Percentiles rank a stretch among this genome's conserved stretches.
These are phyloP conservation scores for Danaus melanippus DNA, from an alignment of 1,140 invertebrate species.

Conservation along the genomic window DNA sequence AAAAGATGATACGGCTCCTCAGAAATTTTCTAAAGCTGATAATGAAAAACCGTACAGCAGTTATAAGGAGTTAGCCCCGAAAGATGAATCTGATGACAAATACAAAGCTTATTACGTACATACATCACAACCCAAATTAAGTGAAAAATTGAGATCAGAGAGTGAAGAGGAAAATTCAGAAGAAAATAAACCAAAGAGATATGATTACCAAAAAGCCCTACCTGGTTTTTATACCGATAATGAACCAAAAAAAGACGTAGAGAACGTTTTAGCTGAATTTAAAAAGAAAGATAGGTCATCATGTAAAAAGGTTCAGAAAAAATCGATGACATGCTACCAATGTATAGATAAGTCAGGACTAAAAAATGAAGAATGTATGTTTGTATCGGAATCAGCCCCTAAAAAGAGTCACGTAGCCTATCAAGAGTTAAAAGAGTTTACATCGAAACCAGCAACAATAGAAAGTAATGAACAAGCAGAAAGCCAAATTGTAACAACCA, in stretches of 20 bases:
- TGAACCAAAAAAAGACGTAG: slow-evolving; percentile 75
- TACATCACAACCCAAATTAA: slow-evolving; percentile 44
- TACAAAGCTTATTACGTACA: slow-evolving; percentile 64
- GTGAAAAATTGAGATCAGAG: slow-evolving; percentile 44
- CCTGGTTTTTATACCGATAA: slow-evolving; percentile 66
- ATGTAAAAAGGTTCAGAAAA: slow-evolving; percentile 79
- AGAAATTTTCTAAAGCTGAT: slow-evolving; percentile 33
- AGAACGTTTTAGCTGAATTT: slow-evolving; percentile 79
- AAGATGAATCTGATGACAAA: slow-evolving; percentile 53
- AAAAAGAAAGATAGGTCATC: slow-evolving; percentile 78
- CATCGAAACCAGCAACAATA: slow-evolving; percentile 58
- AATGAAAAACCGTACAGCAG: slow-evolving; percentile 40
- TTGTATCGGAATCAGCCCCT: slow-evolving; percentile 76
- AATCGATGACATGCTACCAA: slow-evolving; percentile 82
- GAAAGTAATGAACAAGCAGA: slow-evolving; percentile 54
- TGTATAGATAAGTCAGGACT: slow-evolving; percentile 78
- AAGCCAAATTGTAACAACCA: slow-evolving; percentile 60
- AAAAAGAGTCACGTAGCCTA: slow-evolving; percentile 73
- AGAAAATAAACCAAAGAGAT: slow-evolving; percentile 46
- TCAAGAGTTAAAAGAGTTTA: slow-evolving; percentile 72
- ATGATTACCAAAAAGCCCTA: slow-evolving; percentile 62
- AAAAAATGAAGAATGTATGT: slow-evolving; percentile 83
- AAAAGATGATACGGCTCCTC: slow-evolving; percentile 37
- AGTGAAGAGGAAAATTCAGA: slow-evolving; percentile 43
- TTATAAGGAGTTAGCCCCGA: slow-evolving; percentile 46